Evolutionary conservation across 2,113 vertebrate species (phyloP).

Genomic region (Chiloscyllium plagiosum): DNA sequence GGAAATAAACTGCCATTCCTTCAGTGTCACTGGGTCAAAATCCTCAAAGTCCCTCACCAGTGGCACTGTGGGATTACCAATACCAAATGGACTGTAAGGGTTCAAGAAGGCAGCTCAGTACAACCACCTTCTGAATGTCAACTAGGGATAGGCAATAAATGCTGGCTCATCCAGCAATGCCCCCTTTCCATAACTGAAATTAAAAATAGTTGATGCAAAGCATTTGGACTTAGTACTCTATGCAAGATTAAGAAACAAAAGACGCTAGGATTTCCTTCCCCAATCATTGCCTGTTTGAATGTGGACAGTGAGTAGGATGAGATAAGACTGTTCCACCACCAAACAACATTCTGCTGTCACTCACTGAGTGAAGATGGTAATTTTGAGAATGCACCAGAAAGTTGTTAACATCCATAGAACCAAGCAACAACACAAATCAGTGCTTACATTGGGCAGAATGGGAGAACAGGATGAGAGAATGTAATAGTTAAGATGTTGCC

Average conservation of each 20-base stretch:
- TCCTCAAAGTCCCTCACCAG: too few relatives aligned
- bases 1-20: too few relatives aligned
- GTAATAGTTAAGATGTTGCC: neutral
- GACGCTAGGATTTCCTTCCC: neutral
- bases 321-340: neutral
- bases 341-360: neutral
- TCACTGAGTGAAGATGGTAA: neutral
- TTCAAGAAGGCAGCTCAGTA: too few relatives aligned
- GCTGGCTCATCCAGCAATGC: too few relatives aligned
- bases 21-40: too few relatives aligned
- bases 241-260: neutral
- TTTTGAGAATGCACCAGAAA: neutral
- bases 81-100: too few relatives aligned
- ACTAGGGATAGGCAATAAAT: too few relatives aligned
- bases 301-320: neutral
- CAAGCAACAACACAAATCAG: slow-evolving; percentile 7
- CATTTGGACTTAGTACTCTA: neutral
- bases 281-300: neutral
- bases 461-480: neutral
- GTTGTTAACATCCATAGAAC: neutral
- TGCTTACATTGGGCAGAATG: neutral
- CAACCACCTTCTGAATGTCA: too few relatives aligned
- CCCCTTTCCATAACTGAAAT: too few relatives aligned
- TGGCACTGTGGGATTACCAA: too few relatives aligned
- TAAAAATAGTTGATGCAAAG: neutral